phyloP scores from a whole-genome alignment of 1,140 invertebrate genomes.

The Oryctes rhinoceros region DNA sequence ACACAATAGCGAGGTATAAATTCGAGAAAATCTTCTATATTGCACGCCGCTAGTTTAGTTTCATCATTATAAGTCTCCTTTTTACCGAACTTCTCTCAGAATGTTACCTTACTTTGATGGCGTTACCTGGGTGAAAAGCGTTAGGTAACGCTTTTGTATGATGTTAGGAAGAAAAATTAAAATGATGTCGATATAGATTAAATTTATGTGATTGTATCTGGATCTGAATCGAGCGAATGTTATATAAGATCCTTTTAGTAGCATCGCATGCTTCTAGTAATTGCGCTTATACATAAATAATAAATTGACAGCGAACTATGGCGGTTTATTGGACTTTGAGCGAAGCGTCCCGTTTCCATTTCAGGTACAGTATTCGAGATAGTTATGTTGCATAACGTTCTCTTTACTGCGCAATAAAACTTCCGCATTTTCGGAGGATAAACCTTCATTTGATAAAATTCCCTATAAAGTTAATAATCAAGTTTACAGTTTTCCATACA shows the following conservation, averaged over 20 bases:
- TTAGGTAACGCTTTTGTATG: not conserved
- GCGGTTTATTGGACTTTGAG: not conserved
- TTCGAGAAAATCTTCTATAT: not conserved
- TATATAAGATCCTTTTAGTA: not conserved
- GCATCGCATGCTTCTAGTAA: not conserved
- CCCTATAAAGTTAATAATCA: not conserved
- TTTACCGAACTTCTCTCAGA: not conserved
- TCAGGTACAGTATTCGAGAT: not conserved
- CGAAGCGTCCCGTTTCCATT: not conserved
- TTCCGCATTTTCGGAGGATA: not conserved
- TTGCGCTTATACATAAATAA: not conserved
- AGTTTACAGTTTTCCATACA: too few species aligned
- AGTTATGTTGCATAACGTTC: not conserved
- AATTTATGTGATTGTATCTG: not conserved
- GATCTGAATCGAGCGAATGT: not conserved
- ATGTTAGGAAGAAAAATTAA: not conserved
- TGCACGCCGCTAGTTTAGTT: not conserved
- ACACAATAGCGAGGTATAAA: conserved; percentile 14
- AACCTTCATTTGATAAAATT: not conserved
- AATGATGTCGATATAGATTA: not conserved
- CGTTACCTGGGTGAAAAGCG: not conserved
- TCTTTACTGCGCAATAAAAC: not conserved
- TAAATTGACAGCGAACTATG: not conserved
- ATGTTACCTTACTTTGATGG: not conserved
- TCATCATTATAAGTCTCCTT: not conserved